phyloP scores from a whole-genome alignment of 2,113 vertebrate genomes.

The Chlamydotis undulata region DNA sequence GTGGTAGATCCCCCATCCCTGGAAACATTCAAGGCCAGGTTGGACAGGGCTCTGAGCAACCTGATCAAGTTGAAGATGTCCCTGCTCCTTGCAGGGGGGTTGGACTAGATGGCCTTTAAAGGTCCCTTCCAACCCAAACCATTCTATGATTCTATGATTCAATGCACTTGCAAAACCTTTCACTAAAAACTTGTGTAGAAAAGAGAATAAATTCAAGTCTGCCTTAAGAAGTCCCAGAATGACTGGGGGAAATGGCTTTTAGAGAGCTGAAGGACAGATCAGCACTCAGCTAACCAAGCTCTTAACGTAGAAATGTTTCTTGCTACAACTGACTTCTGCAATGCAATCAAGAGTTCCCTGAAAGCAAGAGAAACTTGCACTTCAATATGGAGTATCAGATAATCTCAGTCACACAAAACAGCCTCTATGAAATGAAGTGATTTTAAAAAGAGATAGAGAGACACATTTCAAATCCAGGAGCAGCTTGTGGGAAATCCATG shows the following conservation, averaged over 20 bases:
- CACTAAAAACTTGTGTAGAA: background rate
- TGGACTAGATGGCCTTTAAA: too few relatives aligned
- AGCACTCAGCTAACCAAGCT: background rate
- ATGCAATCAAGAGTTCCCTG: background rate
- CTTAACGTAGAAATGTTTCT: background rate
- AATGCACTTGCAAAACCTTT: background rate
- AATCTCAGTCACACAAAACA: background rate
- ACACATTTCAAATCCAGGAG: background rate
- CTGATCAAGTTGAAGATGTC: too few relatives aligned
- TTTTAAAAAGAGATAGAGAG: background rate
- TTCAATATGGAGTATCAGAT: background rate
- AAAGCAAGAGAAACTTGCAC: background rate
- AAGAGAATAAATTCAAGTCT: background rate
- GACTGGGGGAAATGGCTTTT: background rate
- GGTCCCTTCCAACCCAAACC: too few relatives aligned
- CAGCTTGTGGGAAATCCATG: background rate
- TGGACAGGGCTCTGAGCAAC: too few relatives aligned
- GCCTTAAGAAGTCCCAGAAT: background rate
- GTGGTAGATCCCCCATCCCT: too few relatives aligned
- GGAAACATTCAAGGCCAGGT: too few relatives aligned
- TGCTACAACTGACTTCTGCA: background rate
- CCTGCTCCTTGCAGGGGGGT: too few relatives aligned
- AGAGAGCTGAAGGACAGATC: background rate
- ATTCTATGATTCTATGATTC: background rate
- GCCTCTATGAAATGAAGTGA: background rate